These are phyloP conservation scores for Spea multiplicata DNA, from an alignment of 2,113 vertebrate species.

Conservation along the genomic window DNA sequence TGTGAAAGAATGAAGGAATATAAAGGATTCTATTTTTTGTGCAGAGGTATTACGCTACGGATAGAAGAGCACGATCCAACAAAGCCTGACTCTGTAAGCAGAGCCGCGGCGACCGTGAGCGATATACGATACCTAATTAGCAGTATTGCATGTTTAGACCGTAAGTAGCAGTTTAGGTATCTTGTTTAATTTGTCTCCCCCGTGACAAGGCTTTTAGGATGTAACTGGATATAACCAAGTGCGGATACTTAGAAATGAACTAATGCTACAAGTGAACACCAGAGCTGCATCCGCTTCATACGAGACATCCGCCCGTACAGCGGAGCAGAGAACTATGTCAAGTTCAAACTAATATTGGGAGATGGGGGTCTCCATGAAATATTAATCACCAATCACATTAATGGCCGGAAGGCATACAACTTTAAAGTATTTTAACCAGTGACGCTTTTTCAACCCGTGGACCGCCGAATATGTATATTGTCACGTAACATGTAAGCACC, in stretches of 20 bases:
- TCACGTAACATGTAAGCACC: too few species aligned
- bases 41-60: slow-evolving; percentile 27
- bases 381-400: too few species aligned
- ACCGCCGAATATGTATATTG: too few species aligned
- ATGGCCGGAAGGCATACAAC: too few species aligned
- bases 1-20: not conserved
- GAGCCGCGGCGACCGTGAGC: slow-evolving; percentile 15
- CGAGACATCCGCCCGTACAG: not conserved
- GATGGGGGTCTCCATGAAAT: too few species aligned
- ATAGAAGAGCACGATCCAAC: not conserved
- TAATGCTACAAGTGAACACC: slow-evolving; percentile 6
- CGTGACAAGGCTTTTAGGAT: slow-evolving; percentile 24
- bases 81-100: slow-evolving; percentile 20
- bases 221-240: slow-evolving; percentile 12
- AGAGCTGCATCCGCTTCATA: not conserved
- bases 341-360: too few species aligned
- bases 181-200: slow-evolving; percentile 39
- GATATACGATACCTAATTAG: slow-evolving; percentile 38
- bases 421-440: too few species aligned
- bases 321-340: not conserved
- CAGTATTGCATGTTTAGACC: slow-evolving; percentile 41
- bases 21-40: slow-evolving; percentile 10
- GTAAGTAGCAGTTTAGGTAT: slow-evolving; percentile 47
- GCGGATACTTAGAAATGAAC: not conserved
- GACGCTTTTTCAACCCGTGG: too few species aligned